Evolutionary conservation across 2,113 vertebrate species (phyloP).

Genomic region (Willisornis vidua): DNA sequence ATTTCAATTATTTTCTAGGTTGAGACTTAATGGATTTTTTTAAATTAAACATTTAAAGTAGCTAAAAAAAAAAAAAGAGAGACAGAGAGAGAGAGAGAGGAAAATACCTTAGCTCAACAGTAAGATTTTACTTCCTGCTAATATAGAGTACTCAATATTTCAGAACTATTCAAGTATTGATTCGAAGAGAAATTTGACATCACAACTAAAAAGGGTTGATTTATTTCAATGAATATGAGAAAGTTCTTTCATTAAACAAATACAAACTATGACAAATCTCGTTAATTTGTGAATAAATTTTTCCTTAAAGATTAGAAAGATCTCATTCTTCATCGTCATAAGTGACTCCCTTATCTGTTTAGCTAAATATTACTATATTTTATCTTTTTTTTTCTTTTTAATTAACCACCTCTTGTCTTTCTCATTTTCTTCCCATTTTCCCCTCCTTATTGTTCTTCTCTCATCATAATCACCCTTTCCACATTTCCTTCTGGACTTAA

Average conservation of each 20-base stretch:
- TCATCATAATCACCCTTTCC: accelerated
- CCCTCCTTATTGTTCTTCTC: not conserved
- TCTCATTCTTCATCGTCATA: not conserved
- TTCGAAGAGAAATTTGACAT: not conserved
- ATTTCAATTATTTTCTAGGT: not conserved
- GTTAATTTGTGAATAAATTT: not conserved
- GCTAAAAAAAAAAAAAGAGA: not conserved
- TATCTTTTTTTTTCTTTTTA: not conserved
- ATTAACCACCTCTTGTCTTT: not conserved
- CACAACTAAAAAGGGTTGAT: accelerated
- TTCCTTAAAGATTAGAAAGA: not conserved
- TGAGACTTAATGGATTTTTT: not conserved
- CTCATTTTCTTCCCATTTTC: not conserved
- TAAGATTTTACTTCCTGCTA: not conserved
- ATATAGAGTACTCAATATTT: not conserved
- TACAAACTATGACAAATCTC: not conserved
- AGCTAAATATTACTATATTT: not conserved
- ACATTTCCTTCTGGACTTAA: not conserved
- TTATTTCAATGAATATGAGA: not conserved
- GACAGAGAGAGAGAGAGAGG: not conserved
- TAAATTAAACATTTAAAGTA: not conserved
- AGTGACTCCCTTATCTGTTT: not conserved
- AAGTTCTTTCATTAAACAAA: not conserved
- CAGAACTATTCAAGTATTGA: not conserved
- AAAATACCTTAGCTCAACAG: not conserved